Evolutionary conservation across 2,797 vertebrate species (phyloP).

Genomic region (Manis javanica): DNA sequence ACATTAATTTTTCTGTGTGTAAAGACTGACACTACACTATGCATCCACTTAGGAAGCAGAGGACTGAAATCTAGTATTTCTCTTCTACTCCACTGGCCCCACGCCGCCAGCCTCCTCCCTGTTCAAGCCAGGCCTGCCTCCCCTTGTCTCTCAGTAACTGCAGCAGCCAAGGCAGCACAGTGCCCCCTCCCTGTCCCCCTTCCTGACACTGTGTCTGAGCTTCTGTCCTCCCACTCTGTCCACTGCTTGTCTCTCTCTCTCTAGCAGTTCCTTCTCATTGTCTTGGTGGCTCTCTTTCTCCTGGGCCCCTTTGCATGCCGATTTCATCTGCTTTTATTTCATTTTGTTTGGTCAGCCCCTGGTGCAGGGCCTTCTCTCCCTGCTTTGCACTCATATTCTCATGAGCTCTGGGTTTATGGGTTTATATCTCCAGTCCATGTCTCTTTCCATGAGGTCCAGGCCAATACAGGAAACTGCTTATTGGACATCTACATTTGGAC

Average conservation of each 20-base stretch:
- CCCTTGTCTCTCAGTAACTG: background rate
- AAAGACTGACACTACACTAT: background rate
- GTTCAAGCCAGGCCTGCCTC: background rate
- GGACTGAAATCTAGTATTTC: background rate
- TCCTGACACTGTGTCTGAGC: background rate
- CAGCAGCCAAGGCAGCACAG: background rate
- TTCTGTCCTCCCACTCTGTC: background rate
- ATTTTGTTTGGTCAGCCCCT: background rate
- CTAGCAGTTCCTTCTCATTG: background rate
- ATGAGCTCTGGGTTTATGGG: background rate
- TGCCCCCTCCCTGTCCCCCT: no score
- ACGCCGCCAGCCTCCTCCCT: background rate
- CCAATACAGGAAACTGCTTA: background rate
- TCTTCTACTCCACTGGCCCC: background rate
- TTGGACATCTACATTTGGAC: background rate
- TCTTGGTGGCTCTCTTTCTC: background rate
- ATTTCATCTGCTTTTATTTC: slow-evolving; percentile 5
- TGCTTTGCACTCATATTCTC: background rate
- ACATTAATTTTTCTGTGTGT: background rate
- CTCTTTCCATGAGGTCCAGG: background rate
- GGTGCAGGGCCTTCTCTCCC: background rate
- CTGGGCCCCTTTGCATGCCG: background rate
- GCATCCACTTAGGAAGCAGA: background rate
- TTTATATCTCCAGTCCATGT: background rate
- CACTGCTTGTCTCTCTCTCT: background rate